Evolutionary conservation across 1,140 invertebrate species (phyloP).

Genomic region (Dinothrombium tinctorium): DNA sequence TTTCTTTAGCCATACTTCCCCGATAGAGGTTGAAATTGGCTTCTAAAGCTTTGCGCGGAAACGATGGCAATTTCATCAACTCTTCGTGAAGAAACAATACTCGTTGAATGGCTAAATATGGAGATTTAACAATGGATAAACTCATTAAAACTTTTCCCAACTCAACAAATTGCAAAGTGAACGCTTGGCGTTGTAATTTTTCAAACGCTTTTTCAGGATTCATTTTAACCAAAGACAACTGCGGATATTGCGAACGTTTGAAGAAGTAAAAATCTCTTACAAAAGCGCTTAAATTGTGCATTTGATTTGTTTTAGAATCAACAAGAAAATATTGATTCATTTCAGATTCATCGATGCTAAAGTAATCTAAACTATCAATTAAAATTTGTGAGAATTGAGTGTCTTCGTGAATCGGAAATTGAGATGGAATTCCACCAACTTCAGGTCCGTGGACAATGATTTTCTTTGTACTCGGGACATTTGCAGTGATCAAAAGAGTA

Average conservation of each 20-base stretch:
- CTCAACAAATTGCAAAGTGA: slow-evolving; percentile 85
- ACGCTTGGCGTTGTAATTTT: slow-evolving; percentile 71
- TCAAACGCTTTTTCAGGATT: slow-evolving; percentile 68
- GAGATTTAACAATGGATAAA: slow-evolving; percentile 17
- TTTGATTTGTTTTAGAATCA: slow-evolving; percentile 92
- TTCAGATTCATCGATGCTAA: slow-evolving; percentile 72
- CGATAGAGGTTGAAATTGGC: slow-evolving; percentile 81
- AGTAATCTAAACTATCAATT: slow-evolving; percentile 86
- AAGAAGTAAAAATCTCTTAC: slow-evolving; percentile 98
- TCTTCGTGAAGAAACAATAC: slow-evolving; percentile 98
- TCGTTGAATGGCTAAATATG: slow-evolving; percentile 52
- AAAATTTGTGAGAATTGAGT: slow-evolving; percentile 91
- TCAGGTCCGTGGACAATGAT: slow-evolving; percentile 89
- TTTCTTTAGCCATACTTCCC: slow-evolving; percentile 69
- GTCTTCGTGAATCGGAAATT: slow-evolving; percentile 95
- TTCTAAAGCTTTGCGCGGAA: slow-evolving; percentile 90
- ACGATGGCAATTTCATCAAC: slow-evolving; percentile 90
- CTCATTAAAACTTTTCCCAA: slow-evolving; percentile 46
- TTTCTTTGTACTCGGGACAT: slow-evolving; percentile 96
- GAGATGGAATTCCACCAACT: slow-evolving; percentile 81
- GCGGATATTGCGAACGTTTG: slow-evolving; percentile 90
- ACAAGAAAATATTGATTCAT: slow-evolving; percentile 79
- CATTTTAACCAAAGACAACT: slow-evolving; percentile 82
- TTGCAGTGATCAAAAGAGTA: slow-evolving; percentile 84
- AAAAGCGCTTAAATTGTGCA: slow-evolving; percentile 74